Percentiles rank a stretch among this genome's conserved stretches.
phyloP scores from a whole-genome alignment of 2,113 vertebrate species.

The Hypomesus transpacificus region DNA sequence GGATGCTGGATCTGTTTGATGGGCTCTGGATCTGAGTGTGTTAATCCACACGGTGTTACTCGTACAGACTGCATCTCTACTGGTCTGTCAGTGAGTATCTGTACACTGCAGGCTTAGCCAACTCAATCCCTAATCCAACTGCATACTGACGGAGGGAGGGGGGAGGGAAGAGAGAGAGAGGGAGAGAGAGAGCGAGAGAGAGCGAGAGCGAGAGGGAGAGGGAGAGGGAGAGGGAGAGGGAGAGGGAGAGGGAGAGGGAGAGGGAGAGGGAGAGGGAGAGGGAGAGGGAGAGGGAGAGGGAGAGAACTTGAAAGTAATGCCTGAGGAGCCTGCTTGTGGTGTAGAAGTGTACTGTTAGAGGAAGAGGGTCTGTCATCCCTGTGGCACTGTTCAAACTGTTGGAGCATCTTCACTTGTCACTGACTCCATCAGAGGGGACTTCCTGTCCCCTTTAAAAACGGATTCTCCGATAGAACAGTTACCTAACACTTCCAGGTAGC shows the following conservation, averaged over 20 bases:
- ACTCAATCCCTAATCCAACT: slow-evolving; percentile 54
- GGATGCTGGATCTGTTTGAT: slow-evolving; percentile 44
- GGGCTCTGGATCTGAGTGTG: slow-evolving; percentile 39
- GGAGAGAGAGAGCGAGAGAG: neutral
- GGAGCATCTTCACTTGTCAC: too few species aligned
- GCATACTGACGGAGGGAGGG: slow-evolving; percentile 9
- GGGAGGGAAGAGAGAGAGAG: neutral
- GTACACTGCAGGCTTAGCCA: slow-evolving; percentile 45
- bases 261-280: neutral
- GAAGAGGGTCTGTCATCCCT: neutral
- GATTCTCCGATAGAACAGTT: too few species aligned
- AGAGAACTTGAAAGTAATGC: slow-evolving; percentile 1
- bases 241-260: neutral
- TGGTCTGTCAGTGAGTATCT: slow-evolving; percentile 38
- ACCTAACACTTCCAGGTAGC: too few species aligned
- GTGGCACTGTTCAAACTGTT: too few species aligned
- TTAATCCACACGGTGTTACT: slow-evolving; percentile 58
- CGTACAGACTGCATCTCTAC: slow-evolving; percentile 42
- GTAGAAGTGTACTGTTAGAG: neutral
- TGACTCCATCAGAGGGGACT: too few species aligned
- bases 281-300: neutral
- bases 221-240: slow-evolving; percentile 1
- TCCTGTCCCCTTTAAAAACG: too few species aligned
- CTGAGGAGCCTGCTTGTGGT: too few species aligned
- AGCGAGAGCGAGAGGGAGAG: neutral